A percentile compares a stretch with the other conserved stretches of the same genome.
These are phyloP conservation scores for Callocephalon fimbriatum DNA, from an alignment of 2,113 vertebrate species.

Conservation along the genomic window DNA sequence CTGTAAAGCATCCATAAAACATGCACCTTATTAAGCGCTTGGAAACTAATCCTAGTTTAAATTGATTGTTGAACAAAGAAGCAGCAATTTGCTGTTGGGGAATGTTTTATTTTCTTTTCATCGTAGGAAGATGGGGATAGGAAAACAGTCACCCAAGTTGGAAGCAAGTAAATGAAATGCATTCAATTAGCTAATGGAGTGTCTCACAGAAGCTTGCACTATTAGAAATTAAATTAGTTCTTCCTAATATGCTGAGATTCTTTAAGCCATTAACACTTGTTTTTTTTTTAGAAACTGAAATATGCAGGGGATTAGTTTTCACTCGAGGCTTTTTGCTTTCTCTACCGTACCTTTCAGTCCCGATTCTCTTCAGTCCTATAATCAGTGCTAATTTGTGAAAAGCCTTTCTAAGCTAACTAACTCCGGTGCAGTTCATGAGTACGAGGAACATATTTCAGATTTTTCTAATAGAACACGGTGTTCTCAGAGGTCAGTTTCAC, in stretches of 20 bases:
- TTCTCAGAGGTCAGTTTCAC: neutral
- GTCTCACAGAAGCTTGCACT: neutral
- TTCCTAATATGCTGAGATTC: neutral
- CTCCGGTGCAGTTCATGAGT: neutral
- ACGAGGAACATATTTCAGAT: neutral
- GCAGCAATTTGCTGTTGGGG: neutral
- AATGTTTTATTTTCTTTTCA: slow-evolving; percentile 16
- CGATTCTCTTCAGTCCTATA: neutral
- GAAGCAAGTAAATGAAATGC: slow-evolving; percentile 15
- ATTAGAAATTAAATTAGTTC: slow-evolving; percentile 33
- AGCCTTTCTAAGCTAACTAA: neutral
- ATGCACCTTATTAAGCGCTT: neutral
- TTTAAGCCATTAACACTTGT: neutral
- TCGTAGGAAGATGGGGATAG: neutral
- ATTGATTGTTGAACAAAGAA: neutral
- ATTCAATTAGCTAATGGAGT: slow-evolving; percentile 57
- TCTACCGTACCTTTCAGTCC: neutral
- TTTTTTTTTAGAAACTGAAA: neutral
- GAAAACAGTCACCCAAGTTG: slow-evolving; percentile 30
- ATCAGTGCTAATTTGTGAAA: neutral
- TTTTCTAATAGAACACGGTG: neutral
- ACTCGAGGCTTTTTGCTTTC: neutral
- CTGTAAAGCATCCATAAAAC: neutral
- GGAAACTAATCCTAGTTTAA: slow-evolving; percentile 19
- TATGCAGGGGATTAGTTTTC: neutral